A percentile compares a stretch with the other conserved stretches of the same genome.
These are phyloP conservation scores for Reticulitermes speratus DNA, from an alignment of 1,140 invertebrate species.

Conservation along the genomic window DNA sequence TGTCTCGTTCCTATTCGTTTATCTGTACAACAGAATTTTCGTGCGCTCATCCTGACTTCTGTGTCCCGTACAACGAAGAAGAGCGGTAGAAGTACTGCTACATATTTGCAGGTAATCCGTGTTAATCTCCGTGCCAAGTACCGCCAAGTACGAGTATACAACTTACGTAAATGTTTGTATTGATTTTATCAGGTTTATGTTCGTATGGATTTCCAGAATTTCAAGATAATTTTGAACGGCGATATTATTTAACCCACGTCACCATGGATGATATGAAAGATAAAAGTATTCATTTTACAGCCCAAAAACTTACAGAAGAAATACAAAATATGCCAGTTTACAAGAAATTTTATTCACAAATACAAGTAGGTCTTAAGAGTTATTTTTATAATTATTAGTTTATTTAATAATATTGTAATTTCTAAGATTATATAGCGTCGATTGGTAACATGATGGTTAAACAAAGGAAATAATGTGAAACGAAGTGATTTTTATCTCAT, in stretches of 20 bases:
- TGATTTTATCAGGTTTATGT: not conserved
- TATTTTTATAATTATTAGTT: too few species aligned
- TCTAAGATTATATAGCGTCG: too few species aligned
- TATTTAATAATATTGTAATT: too few species aligned
- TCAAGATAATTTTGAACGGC: not conserved
- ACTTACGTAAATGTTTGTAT: not conserved
- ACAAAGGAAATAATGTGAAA: too few species aligned
- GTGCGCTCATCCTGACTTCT: too few species aligned
- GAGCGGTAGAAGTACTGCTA: too few species aligned
- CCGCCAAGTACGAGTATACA: not conserved
- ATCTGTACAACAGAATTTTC: too few species aligned
- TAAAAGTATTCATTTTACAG: constrained; percentile 30
- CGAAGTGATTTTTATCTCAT: too few species aligned
- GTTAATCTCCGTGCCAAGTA: not conserved
- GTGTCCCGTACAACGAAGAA: too few species aligned
- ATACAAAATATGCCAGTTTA: constrained; percentile 29
- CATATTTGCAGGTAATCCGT: too few species aligned
- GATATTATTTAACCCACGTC: not conserved
- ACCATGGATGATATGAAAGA: constrained; percentile 31
- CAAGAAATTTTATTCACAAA: constrained; percentile 23
- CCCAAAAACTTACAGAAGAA: constrained; percentile 29
- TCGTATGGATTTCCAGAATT: not conserved
- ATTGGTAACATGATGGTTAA: too few species aligned
- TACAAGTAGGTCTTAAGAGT: constrained; percentile 22
- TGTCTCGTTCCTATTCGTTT: too few species aligned